Percentiles rank a stretch among this genome's conserved stretches.
Conservation (phyloP, 1,140 invertebrate species). For the Drosophila bocki region DNA sequence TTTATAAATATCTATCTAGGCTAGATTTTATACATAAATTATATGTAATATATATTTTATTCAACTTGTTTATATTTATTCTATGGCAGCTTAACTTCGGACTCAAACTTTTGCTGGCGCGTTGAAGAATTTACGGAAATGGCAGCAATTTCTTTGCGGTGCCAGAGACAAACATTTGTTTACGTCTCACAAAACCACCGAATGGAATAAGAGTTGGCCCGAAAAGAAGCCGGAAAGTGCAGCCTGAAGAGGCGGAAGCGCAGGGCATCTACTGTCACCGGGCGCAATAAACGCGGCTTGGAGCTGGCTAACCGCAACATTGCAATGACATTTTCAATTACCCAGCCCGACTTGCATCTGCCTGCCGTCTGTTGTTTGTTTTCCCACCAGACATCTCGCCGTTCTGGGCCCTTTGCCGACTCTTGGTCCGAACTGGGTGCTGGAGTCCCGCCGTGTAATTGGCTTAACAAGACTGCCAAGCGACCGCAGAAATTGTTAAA, state of each 20-base stretch:
- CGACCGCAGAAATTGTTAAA: slow-evolving; percentile 72
- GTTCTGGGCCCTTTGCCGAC: slow-evolving; percentile 41
- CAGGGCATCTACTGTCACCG: slow-evolving; percentile 5
- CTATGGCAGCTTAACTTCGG: slow-evolving; percentile 16
- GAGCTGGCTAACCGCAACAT: slow-evolving; percentile 43
- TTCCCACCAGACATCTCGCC: slow-evolving; percentile 56
- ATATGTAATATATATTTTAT: too few relatives aligned
- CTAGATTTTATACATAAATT: too few relatives aligned
- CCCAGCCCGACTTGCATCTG: slow-evolving; percentile 9
- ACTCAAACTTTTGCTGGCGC: slow-evolving; percentile 11
- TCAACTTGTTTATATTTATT: not conserved
- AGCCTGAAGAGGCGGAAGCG: slow-evolving; percentile 1
- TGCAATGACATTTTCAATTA: slow-evolving; percentile 72
- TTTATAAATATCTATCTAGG: too few relatives aligned
- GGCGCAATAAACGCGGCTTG: slow-evolving; percentile 10
- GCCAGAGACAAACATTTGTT: slow-evolving; percentile 57
- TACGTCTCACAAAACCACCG: slow-evolving; percentile 34
- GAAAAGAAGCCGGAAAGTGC: slow-evolving; percentile 34
- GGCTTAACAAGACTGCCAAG: slow-evolving; percentile 74
- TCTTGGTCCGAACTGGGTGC: slow-evolving; percentile 1
- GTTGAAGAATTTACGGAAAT: slow-evolving; percentile 55
- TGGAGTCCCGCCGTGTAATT: slow-evolving; percentile 61
- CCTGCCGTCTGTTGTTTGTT: slow-evolving; percentile 45
- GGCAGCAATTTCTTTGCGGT: slow-evolving; percentile 59
- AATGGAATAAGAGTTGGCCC: not conserved